Base-by-base conservation (phyloP, 2,113 vertebrate genomes). In the Caracal caracal region DNA sequence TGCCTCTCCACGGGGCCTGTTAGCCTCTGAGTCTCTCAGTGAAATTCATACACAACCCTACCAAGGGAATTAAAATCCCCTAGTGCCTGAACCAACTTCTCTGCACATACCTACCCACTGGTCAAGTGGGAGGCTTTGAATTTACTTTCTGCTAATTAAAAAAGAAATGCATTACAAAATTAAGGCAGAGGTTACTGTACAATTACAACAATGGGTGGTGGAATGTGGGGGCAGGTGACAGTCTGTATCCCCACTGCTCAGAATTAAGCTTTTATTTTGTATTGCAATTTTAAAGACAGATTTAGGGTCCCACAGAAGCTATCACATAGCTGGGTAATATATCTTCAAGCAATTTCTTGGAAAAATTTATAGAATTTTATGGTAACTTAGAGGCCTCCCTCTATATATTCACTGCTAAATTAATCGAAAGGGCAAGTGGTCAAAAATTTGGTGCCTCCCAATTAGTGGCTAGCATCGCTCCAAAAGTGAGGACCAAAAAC, bases 361-460 rank as follows among this genome's bases (percentile, higher is more conserved):
- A 68, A 90, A 97, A 95, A 26, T 53, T 49, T 76, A 75, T 83
- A 71, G n/a, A 95, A 94, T 49, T 95, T 93, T 37, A 70, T 80
- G 80, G 12, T 3, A 66, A 75, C 11, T 90, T 61, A 90, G 43
- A 96, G n/a, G 17, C 8, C 26, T 95, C 26, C 43, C n/a, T 76
- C 20, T 37, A 20, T 56, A 59, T 37, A 84, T 9, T 75, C 16
- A 73, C 40, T 68, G 13, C 26, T 68, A 83, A 82, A 84, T 80
- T 87, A 93, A 87, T 49, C 37, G 75, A 92, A 94, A 91, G 15
- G 43, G 33, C 91, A 96, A 88, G 11, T 22, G 13, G n/a, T 85
- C 63, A 94, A 85, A 96, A 82, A 13, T 56, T 59, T 51, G 16
- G 49, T 35, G 13, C n/a, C 81, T 93, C 37, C 33, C 43, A 87